Evolutionary conservation across 2,797 vertebrate genomes (phyloP), one percentile per base, ranked within the genome.

Genomic region (Centroberyx gerrardi): DNA sequence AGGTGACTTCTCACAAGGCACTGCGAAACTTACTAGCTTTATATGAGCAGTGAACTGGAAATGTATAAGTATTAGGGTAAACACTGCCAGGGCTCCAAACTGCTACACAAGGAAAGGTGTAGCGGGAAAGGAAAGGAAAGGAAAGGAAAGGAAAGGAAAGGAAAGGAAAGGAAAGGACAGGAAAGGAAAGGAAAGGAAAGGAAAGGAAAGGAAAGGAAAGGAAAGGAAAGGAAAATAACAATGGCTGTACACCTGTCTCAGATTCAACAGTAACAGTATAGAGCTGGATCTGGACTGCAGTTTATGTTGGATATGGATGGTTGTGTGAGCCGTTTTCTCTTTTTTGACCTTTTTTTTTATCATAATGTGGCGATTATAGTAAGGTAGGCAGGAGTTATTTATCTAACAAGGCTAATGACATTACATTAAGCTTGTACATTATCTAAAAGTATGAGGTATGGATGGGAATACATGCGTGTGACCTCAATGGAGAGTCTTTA

Each of bases 1-100:
- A 91, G 91, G 88, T 90, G 89, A 91, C 88, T 64, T 59, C 42
- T 31, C 42, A 12, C 54, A 74, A 78, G 75, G 63, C 74, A 53
- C 66, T 62, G 44, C 62, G 54, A 76, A 81, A 77, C 68, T 74
- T 72, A 4, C 42, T 40, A 38, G 55, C 17, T 12, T 66, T 51
- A 8, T 64, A 76, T 63, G 74, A 68, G 68, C 58, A 67, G 38
- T 59, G 51, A 18, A 61, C 78, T 5, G 63, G 48, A 72, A 80
- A 68, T 61, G 58, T 59, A 10, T 18, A 61, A 31, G 62, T 38
- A 42, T 58, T 8, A 17, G 31, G 55, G 38, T 48, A 48, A 48
- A 14, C 5, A 14, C 44, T 48, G 44, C 44, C 15, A 17, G 7
- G 44, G 44, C 44, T 48, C 13, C 44, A 48, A 48, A 9, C 42